Base-by-base conservation (phyloP, 1,140 invertebrate genomes). In the Atta cephalotes region DNA sequence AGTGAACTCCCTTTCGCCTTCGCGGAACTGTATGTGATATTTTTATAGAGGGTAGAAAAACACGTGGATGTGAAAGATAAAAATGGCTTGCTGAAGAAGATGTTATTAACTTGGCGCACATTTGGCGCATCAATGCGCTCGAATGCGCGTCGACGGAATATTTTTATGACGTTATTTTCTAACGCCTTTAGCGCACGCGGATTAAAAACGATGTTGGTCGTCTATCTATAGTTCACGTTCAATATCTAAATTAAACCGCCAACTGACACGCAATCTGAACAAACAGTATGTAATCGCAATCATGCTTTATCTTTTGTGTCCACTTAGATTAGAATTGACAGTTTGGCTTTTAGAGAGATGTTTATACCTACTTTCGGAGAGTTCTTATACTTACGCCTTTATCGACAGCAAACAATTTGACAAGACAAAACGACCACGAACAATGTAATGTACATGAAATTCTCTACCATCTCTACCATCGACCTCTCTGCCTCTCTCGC, bases 141-240 rank as follows among this genome's bases (percentile, higher is more conserved):
- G 56, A 74, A 60, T 74, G 56, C 39, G 3, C 9, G 7, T 62
- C 39, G 70, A 62, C 71, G n/a, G 60, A 62, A 63, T 76, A 76
- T 84, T 84, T 74, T 74, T 51, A 63, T n/a, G 16, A 84, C 56
- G 80, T 63, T 84, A 76, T 84, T 84, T 84, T 62, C 56, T 35
- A 74, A 76, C 18, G 53, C 45, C n/a, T 3, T 25, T 0, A 49
- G 39, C 39, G 70, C 3, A 35, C 6, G n/a, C 4, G 16, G 58
- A 62, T 84, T 84, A 84, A 84, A 84, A 84, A 49, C 56, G 53
- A 76, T 12, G 21, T 45, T 14, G 66, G 16, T 1, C 66, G 35
- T 49, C 68, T 76, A 84, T 74, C 56, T 49, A 84, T 84, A 84
- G 35, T 39, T 21, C n/a, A 6, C 39, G 70, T 63, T 62, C 56